phyloP scores from a whole-genome alignment of 2,888 invertebrate species.

The Notodonta ziczac region DNA sequence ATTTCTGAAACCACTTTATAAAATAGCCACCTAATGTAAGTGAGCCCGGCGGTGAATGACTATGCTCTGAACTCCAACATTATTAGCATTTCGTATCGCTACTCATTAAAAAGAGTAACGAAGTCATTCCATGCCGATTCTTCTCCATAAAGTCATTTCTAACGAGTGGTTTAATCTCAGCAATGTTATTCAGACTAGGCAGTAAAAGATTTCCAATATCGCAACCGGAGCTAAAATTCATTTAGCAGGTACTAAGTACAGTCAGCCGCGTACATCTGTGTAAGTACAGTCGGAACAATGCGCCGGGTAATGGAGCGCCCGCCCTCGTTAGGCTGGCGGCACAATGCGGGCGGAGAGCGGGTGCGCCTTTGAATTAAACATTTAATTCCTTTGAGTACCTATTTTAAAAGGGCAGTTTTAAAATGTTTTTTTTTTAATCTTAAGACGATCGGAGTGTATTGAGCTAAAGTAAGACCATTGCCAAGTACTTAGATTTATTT shows the following conservation, averaged over 20 bases:
- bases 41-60: too few relatives aligned
- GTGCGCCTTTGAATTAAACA: slow-evolving; percentile 33
- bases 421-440: neutral
- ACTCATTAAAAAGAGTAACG: too few relatives aligned
- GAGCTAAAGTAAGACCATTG: neutral
- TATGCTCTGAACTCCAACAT: too few relatives aligned
- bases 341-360: slow-evolving; percentile 5
- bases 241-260: slow-evolving; percentile 3
- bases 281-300: slow-evolving; percentile 8
- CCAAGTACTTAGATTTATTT: neutral
- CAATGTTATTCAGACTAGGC: too few relatives aligned
- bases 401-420: slow-evolving; percentile 5
- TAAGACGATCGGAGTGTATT: neutral
- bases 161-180: too few relatives aligned
- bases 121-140: too few relatives aligned
- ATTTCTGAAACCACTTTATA: too few relatives aligned
- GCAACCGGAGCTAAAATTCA: neutral
- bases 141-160: too few relatives aligned
- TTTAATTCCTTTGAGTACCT: slow-evolving; percentile 30
- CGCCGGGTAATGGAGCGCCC: slow-evolving; percentile 5
- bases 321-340: slow-evolving; percentile 6
- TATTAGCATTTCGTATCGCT: too few relatives aligned
- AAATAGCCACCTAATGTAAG: too few relatives aligned
- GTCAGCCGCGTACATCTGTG: slow-evolving; percentile 2
- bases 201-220: neutral